Base-by-base conservation (phyloP, 2,113 vertebrate genomes). In the Phocoena sinus region DNA sequence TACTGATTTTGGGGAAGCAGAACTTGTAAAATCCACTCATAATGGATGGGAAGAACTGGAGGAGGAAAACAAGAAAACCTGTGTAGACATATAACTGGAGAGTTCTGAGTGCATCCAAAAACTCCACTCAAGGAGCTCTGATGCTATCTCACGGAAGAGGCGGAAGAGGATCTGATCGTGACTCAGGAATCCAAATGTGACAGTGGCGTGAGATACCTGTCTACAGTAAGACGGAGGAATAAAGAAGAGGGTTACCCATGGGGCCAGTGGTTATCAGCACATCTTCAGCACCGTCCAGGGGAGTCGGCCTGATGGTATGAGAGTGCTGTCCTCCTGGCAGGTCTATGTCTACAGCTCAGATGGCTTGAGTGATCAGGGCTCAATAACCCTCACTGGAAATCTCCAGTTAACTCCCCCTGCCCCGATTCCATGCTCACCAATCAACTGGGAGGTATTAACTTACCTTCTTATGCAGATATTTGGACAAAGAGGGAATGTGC, bases 291-390 rank as follows among this genome's bases (percentile, higher is more conserved):
- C 33, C 3, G 15, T 28, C 50, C 26, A 0, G 4, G 63, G 33
- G 15, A 31, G 0, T 6, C 28, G 4, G 20, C 9, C 83, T 36
- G 10, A 21, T 25, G n/a, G 9, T 6, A 1, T 9, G 6, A 79
- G 3, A 4, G 10, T 20, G 65, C 14, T 23, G 56, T 50, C 23
- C 50, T n/a, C 21, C 10, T 6, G 31, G 44, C 2, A n/a, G 47
- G 15, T 6, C 9, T 15, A 6, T 20, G 6, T 58, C 79, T 93
- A 21, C 21, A 21, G 70, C 18, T n/a, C 65, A 60, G 26, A 33
- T 8, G 65, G 73, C 26, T 14, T 28, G 28, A 31, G 25, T 70
- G 50, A 79, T 67, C 47, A 25, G 26, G 7, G 38, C 13, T 38
- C 53, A 31, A 33, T 28, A 47, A 25, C 8, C 10, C 18, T 33